Evolutionary conservation across 2,797 vertebrate species (phyloP), one percentile per base, ranked within the genome.

Genomic region (Crypturellus tataupa): DNA sequence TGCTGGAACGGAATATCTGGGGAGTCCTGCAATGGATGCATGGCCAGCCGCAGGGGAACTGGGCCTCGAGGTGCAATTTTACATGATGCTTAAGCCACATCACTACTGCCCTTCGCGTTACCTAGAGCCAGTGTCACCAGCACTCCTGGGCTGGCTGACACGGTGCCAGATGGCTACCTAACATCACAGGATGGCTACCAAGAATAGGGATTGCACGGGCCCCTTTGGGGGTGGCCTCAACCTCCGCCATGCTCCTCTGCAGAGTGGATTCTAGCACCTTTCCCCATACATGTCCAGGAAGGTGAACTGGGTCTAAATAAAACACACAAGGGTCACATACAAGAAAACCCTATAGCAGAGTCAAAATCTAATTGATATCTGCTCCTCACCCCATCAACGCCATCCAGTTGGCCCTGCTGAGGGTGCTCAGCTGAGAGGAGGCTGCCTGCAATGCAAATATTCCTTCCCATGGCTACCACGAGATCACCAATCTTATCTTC

Each of bases 381-480:
- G 27, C n/a, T 75, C 16, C 40, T 75, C 55, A 68, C 23, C 51
- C 25, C 59, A 63, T 31, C 80, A 80, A 71, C 35, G 10, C 2
- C 2, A 29, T 37, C 19, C 25, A 37, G 63, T 9, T 72, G 35
- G 33, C 24, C n/a, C 6, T 2, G 23, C 16, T 13, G 33, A 27
- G 58, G 21, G 19, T 59, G 60, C 39, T 67, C 4, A 8, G 73
- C 25, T 71, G 2, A 1, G 2, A 72, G 72, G 46, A 65, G n/a
- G 63, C 49, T 8, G n/a, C 1, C 0, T 4, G 62, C 29, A 13
- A 37, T 12, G n/a, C 69, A n/a, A 35, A 80, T 3, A 0, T 40
- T 23, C 21, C 69, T 27, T 4, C 77, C 71, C 80, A 70, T 64
- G 27, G 58, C 1, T 10, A 35, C 47, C 27, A 17, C 18, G 35